Percentiles rank a stretch among this genome's conserved stretches.
Evolutionary conservation across 2,113 vertebrate genomes (phyloP).

Genomic region (Lycaon pictus): DNA sequence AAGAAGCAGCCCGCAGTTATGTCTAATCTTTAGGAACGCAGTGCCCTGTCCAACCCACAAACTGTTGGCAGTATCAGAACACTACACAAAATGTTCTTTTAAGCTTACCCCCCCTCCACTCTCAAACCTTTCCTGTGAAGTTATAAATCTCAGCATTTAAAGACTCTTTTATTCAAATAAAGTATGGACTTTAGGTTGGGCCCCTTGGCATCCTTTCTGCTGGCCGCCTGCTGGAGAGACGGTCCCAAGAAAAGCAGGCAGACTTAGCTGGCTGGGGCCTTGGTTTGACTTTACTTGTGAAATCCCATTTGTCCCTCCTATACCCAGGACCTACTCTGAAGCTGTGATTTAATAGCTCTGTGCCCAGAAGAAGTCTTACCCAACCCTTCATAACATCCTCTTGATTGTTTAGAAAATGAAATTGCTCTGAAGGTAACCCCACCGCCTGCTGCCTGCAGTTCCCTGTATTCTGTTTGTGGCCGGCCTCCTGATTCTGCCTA

Average conservation of each 20-base stretch:
- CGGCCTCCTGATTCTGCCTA: neutral
- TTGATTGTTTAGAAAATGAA: neutral
- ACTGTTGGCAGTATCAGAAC: conserved; percentile 84
- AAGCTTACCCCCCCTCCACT: conserved; percentile 44
- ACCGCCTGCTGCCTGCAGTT: neutral
- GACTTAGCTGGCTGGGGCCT: conserved; percentile 68
- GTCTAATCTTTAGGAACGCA: conserved; percentile 87
- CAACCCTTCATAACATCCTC: neutral
- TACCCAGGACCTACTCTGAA: conserved; percentile 20
- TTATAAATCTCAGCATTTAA: conserved; percentile 88
- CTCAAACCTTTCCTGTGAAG: conserved; percentile 82
- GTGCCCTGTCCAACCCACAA: conserved; percentile 86
- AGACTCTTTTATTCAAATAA: conserved; percentile 81
- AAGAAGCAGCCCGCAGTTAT: conserved; percentile 81
- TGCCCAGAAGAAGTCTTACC: neutral
- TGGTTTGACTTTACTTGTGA: conserved; percentile 65
- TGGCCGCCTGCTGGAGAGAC: conserved; percentile 68
- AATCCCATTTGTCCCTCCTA: conserved; percentile 60
- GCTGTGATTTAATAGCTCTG: neutral
- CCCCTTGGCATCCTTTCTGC: conserved; percentile 66
- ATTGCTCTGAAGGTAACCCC: neutral
- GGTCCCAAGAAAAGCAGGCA: conserved; percentile 82
- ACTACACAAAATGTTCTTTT: conserved; percentile 87
- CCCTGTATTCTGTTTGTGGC: neutral
- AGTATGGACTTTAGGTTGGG: conserved; percentile 79